Base-by-base conservation (phyloP, 1,140 invertebrate species). In the Hyposmocoma kahamanoa region DNA sequence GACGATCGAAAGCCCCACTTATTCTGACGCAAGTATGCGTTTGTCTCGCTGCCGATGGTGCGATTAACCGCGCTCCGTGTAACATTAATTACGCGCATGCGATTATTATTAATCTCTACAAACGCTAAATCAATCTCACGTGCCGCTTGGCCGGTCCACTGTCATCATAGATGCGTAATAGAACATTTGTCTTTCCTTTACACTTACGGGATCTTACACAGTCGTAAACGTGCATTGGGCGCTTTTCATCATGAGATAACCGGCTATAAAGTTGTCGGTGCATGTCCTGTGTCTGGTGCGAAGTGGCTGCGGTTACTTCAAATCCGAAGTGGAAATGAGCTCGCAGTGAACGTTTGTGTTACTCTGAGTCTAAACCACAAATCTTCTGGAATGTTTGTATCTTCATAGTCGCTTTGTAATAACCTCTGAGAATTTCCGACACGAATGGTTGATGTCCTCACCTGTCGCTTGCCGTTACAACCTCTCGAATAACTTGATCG, bases 301-400 rank as follows among this genome's bases (percentile, higher is more conserved):
- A 67, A 72, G 62, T 66, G 67, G 45, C 55, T 81, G 77, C 50
- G 71, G 77, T 77, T 74, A 36, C 56, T 62, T 67, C 58, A 67
- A 72, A 77, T 69, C 56, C 55, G 56, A 70, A 67, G 60, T 78
- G 74, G 71, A 74, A 75, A 70, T 70, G 72, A 71, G 67, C 54
- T 61, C 24, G 61, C 67, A 60, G 59, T 77, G 68, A 72, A 52
- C 59, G 60, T 72, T 63, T 64, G 60, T 66, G 54, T 56, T 63
- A 45, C 58, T 68, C 55, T 45, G 44, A 60, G 58, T 53, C 59
- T 51, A 51, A 61, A 75, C 77, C 69, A 59, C 75, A 73, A 73
- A 77, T 70, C 52, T 65, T 56, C 50, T 59, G 59, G 67, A 53
- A 60, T 52, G 53, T n/a, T 50, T 53, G 59, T 44, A 17, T 68